Conservation (phyloP, 2,888 invertebrate species). For the Dioctria rufipes region DNA sequence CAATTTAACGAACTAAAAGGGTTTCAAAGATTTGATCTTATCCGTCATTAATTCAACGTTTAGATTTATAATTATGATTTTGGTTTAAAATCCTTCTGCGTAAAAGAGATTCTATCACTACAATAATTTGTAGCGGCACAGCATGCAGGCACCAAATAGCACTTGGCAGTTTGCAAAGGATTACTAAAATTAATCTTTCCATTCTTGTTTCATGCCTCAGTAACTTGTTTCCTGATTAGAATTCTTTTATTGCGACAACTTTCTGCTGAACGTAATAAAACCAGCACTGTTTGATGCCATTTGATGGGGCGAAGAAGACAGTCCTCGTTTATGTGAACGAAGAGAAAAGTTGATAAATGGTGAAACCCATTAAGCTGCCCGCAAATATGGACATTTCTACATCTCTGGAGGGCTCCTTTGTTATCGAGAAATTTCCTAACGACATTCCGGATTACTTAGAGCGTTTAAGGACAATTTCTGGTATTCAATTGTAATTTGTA, state of each 20-base stretch:
- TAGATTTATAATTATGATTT: conserved; percentile 21
- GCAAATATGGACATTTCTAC: conserved; percentile 42
- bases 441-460: conserved; percentile 16
- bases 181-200: conserved; percentile 46
- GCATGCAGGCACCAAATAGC: conserved; percentile 28
- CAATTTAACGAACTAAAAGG: background rate
- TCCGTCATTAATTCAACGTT: background rate
- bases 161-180: conserved; percentile 15
- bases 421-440: conserved; percentile 38
- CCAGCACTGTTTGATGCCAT: conserved; percentile 42
- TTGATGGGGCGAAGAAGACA: conserved; percentile 33
- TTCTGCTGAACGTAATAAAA: conserved; percentile 48
- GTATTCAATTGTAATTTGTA: conserved; percentile 18
- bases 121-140: conserved; percentile 16
- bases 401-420: conserved; percentile 9
- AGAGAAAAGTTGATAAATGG: conserved; percentile 44
- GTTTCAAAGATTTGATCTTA: background rate
- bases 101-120: conserved; percentile 33
- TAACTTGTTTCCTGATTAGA: conserved; percentile 50
- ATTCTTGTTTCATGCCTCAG: conserved; percentile 52
- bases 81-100: conserved; percentile 21
- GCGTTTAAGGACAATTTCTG: conserved; percentile 18
- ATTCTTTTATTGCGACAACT: conserved; percentile 50
- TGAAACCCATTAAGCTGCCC: conserved; percentile 25
- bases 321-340: conserved; percentile 4